Evolutionary conservation across 2,113 vertebrate genomes (phyloP).

Genomic region (Emydura subglobosa): DNA sequence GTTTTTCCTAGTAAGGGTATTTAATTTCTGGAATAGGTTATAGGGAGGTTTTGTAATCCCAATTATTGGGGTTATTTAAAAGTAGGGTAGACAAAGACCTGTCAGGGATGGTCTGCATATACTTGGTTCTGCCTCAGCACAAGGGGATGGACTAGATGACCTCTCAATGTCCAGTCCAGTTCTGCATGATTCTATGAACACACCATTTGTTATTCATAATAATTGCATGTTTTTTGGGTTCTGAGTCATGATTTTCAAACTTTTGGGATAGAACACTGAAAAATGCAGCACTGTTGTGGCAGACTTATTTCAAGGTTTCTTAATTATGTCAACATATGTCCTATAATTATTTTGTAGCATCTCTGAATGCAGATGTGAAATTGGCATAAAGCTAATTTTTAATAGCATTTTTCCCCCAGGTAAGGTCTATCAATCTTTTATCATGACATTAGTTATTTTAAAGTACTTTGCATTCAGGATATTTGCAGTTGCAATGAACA

Average conservation of each 20-base stretch:
- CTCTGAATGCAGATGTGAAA: not conserved
- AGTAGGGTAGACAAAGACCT: not conserved
- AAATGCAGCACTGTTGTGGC: not conserved
- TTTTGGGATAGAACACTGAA: not conserved
- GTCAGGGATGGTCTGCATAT: not conserved
- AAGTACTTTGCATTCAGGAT: conserved; percentile 83
- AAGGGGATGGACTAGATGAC: not conserved
- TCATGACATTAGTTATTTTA: conserved; percentile 80
- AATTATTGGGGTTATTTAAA: not conserved
- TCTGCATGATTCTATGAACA: not conserved
- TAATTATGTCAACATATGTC: not conserved
- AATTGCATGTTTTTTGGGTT: not conserved
- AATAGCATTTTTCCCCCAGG: conserved; percentile 80
- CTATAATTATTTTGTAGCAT: not conserved
- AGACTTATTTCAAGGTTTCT: not conserved
- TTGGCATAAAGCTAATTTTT: conserved; percentile 15
- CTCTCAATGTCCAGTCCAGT: not conserved
- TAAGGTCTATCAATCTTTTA: conserved; percentile 84
- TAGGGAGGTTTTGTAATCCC: not conserved
- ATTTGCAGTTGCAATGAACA: conserved; percentile 84
- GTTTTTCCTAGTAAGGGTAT: too few species aligned
- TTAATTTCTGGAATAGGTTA: not conserved
- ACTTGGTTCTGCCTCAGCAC: not conserved
- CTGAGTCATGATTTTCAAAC: not conserved
- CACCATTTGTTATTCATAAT: not conserved